A percentile compares a stretch with the other conserved stretches of the same genome.
These are phyloP conservation scores for Sylvietta virens DNA, from an alignment of 2,113 vertebrate species.

Conservation along the genomic window DNA sequence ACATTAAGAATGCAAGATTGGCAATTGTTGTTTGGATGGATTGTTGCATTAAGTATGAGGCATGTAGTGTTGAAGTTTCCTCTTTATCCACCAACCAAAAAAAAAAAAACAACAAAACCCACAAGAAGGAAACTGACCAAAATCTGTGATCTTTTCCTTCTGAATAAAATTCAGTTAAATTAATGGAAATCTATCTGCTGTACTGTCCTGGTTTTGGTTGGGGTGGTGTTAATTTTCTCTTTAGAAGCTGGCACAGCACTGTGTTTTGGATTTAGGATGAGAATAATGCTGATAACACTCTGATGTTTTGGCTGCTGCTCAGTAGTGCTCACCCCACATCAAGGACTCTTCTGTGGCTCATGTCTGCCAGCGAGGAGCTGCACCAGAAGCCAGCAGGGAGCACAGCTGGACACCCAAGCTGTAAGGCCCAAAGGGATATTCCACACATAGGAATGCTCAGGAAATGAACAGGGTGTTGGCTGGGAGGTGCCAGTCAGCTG, in stretches of 20 bases:
- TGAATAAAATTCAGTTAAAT: not conserved
- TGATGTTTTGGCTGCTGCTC: not conserved
- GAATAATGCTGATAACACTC: not conserved
- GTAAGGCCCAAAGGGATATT: not conserved
- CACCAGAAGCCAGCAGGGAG: not conserved
- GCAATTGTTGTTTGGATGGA: not conserved
- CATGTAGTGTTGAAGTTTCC: not conserved
- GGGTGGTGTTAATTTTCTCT: not conserved
- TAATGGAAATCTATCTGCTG: not conserved
- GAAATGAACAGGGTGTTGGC: not conserved
- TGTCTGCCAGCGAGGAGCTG: not conserved
- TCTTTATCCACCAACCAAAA: not conserved
- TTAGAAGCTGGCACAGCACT: not conserved
- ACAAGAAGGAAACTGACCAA: not conserved
- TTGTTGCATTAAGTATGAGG: not conserved
- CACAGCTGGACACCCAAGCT: fast-evolving
- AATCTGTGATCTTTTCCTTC: not conserved
- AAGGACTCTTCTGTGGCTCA: not conserved
- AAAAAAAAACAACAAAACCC: not conserved
- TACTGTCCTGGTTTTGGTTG: not conserved
- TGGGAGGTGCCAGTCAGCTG: not conserved
- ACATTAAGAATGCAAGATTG: not conserved
- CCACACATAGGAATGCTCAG: not conserved
- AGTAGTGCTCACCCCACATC: fast-evolving
- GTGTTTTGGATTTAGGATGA: not conserved